Conservation (phyloP, 2,888 invertebrate species). For the Biston stratarius region DNA sequence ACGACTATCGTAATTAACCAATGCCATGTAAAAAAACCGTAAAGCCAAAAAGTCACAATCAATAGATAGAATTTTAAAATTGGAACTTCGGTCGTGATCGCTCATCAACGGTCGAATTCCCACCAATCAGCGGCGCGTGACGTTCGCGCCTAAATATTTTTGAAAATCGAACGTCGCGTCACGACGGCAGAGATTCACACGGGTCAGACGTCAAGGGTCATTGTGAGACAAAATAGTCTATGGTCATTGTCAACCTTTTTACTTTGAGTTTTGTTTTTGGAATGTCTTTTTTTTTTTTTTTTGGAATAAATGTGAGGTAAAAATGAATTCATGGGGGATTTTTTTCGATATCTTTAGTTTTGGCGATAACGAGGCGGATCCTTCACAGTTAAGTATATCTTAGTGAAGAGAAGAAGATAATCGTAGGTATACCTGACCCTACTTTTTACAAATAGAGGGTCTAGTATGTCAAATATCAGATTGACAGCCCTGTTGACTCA, state of each 20-base stretch:
- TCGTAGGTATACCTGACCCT: too few species aligned
- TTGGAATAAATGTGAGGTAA: background rate
- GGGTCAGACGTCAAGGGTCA: conserved; percentile 66
- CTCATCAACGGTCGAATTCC: conserved; percentile 58
- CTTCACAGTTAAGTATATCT: too few species aligned
- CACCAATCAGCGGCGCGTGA: conserved; percentile 65
- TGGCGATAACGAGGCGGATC: too few species aligned
- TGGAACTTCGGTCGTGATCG: conserved; percentile 44
- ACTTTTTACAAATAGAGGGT: too few species aligned
- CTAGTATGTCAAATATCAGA: too few species aligned
- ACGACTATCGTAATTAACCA: background rate
- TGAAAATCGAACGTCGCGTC: conserved; percentile 66
- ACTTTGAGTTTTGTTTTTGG: conserved; percentile 46
- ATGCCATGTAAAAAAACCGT: conserved; percentile 19
- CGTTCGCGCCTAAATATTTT: conserved; percentile 59
- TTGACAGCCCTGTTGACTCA: too few species aligned
- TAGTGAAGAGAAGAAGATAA: too few species aligned
- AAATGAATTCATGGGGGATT: too few species aligned
- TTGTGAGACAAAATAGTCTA: conserved; percentile 37
- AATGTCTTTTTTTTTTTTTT: conserved; percentile 43
- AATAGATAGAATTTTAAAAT: conserved; percentile 46
- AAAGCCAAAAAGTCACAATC: conserved; percentile 37
- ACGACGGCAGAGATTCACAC: conserved; percentile 79
- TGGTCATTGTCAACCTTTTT: conserved; percentile 32
- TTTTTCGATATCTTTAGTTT: too few species aligned